Percentiles rank a stretch among this genome's conserved stretches.
phyloP scores from a whole-genome alignment of 1,140 invertebrate species.

The Lineus longissimus region DNA sequence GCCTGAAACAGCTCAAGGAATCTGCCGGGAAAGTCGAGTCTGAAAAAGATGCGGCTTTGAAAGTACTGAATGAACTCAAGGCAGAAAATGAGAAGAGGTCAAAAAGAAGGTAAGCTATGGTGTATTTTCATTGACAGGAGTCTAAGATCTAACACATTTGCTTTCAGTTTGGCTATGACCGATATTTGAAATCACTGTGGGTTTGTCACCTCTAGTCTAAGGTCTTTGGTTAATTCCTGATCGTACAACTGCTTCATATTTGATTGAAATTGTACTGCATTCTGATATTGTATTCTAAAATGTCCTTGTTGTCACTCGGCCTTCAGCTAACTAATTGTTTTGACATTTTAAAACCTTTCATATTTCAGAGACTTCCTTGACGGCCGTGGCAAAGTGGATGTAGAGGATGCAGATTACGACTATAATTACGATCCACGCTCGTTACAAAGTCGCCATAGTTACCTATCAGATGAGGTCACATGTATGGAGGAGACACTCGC shows the following conservation, averaged over 20 bases:
- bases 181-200: background rate
- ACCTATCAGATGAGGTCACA: conserved; percentile 40
- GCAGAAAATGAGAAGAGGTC: conserved; percentile 25
- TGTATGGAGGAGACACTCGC: conserved; percentile 45
- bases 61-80: conserved; percentile 32
- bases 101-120: conserved; percentile 22
- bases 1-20: conserved; percentile 31
- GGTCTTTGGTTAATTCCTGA: background rate
- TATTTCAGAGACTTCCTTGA: conserved; percentile 14
- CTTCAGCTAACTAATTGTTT: no score
- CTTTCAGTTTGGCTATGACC: background rate
- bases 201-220: no score
- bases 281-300: no score
- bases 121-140: no score
- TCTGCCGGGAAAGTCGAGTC: conserved; percentile 35
- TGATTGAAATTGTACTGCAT: no score
- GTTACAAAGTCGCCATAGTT: conserved; percentile 30
- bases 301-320: no score
- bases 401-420: conserved; percentile 25
- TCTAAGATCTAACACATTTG: background rate
- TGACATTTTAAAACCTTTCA: no score
- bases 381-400: background rate
- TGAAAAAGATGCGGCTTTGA: conserved; percentile 29
- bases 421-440: conserved; percentile 29
- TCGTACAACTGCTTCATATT: no score